A percentile compares a stretch with the other conserved stretches of the same genome.
phyloP scores from a whole-genome alignment of 2,888 invertebrate species.

The Drosophila nigritarsus region DNA sequence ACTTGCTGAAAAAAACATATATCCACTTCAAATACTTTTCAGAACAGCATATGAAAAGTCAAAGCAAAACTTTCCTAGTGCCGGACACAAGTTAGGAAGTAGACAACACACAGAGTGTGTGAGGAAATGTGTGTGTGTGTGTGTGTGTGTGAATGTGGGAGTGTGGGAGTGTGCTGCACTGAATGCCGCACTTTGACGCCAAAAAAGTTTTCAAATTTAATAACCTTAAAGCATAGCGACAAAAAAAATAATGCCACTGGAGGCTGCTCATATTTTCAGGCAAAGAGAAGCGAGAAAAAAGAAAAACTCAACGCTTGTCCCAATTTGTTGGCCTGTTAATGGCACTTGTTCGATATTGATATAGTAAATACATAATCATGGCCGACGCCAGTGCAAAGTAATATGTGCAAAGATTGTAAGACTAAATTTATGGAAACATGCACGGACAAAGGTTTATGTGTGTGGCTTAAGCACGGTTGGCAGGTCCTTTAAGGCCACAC shows the following conservation, averaged over 20 bases:
- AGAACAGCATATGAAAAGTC: slow-evolving; percentile 33
- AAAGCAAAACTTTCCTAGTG: slow-evolving; percentile 49
- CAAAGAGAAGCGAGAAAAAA: not conserved
- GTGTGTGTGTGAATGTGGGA: slow-evolving; percentile 7
- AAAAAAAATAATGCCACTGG: slow-evolving; percentile 35
- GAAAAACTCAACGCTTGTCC: slow-evolving; percentile 32
- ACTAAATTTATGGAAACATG: slow-evolving; percentile 55
- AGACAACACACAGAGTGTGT: slow-evolving; percentile 17
- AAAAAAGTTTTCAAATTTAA: slow-evolving; percentile 79
- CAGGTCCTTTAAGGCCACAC: slow-evolving; percentile 47
- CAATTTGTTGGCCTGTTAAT: slow-evolving; percentile 56
- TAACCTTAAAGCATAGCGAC: slow-evolving; percentile 68
- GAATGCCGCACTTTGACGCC: slow-evolving; percentile 61
- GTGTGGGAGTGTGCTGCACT: slow-evolving; percentile 21
- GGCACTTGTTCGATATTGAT: slow-evolving; percentile 60
- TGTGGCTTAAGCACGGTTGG: slow-evolving; percentile 27
- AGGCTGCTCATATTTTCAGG: slow-evolving; percentile 28
- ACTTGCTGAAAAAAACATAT: not conserved
- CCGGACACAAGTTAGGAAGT: slow-evolving; percentile 42
- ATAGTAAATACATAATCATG: slow-evolving; percentile 47
- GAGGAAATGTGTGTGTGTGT: not conserved
- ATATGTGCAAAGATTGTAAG: slow-evolving; percentile 40
- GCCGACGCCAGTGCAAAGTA: slow-evolving; percentile 38
- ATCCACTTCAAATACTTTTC: slow-evolving; percentile 1
- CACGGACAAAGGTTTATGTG: slow-evolving; percentile 35